These are phyloP conservation scores for Lasioglossum vierecki DNA, from an alignment of 2,888 invertebrate genomes.

Conservation along the genomic window DNA sequence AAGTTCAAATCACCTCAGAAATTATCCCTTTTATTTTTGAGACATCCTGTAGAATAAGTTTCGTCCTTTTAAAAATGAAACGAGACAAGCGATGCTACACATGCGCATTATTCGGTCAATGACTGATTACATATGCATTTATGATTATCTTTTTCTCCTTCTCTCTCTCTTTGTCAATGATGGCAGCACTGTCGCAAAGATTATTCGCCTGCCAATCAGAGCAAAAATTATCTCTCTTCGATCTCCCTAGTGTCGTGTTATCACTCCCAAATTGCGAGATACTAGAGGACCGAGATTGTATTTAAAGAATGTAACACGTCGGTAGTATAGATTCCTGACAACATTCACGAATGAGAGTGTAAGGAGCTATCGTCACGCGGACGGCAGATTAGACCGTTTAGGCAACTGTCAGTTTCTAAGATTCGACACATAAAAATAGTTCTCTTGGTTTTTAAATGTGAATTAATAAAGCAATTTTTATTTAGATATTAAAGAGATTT, in stretches of 20 bases:
- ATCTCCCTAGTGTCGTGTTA: neutral
- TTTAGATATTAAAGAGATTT: conserved; percentile 72
- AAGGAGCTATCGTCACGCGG: conserved; percentile 69
- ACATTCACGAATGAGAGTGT: conserved; percentile 41
- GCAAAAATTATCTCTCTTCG: neutral
- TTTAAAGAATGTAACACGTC: conserved; percentile 23
- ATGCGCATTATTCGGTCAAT: neutral
- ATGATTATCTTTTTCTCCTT: neutral
- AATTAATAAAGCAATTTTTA: conserved; percentile 68
- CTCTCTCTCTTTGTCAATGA: neutral
- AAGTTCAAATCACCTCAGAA: neutral
- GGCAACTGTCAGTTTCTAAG: conserved; percentile 80
- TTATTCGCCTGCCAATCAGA: neutral
- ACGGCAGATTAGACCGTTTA: conserved; percentile 72
- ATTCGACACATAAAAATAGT: conserved; percentile 63
- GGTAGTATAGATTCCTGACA: conserved; percentile 44
- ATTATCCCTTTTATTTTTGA: neutral
- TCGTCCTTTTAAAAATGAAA: neutral
- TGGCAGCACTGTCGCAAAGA: neutral
- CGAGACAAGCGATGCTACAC: neutral
- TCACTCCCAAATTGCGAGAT: neutral
- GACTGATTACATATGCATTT: neutral
- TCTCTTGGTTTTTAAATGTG: conserved; percentile 74
- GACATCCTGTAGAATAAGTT: neutral
- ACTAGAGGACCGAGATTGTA: neutral